phyloP scores from a whole-genome alignment of 2,888 invertebrate species.

The Drosophila acutilabella region DNA sequence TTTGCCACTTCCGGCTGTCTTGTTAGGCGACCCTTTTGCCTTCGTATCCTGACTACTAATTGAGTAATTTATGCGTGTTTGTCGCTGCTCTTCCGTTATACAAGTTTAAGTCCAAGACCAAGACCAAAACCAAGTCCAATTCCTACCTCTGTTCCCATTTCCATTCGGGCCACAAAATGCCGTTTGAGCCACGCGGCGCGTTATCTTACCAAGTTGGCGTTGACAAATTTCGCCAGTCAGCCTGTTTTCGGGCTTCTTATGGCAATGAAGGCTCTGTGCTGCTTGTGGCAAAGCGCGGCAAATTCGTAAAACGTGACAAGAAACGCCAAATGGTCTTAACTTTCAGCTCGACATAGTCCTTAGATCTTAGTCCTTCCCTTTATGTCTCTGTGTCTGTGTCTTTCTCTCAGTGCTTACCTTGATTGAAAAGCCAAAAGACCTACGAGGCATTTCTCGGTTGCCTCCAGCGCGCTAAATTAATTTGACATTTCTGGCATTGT shows the following conservation, averaged over 20 bases:
- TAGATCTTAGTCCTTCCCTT: slow-evolving; percentile 5
- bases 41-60: slow-evolving; percentile 69
- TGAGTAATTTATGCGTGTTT: slow-evolving; percentile 79
- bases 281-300: slow-evolving; percentile 42
- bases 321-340: slow-evolving; percentile 47
- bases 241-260: slow-evolving; percentile 35
- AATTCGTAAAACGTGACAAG: slow-evolving; percentile 77
- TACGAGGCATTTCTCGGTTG: slow-evolving; percentile 44
- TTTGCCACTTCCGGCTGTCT: slow-evolving; percentile 58
- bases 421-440: slow-evolving; percentile 71
- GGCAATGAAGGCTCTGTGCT: slow-evolving; percentile 8
- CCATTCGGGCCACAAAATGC: slow-evolving; percentile 33
- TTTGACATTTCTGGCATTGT: slow-evolving; percentile 71
- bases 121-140: slow-evolving; percentile 18
- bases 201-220: slow-evolving; percentile 56
- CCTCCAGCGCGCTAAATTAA: slow-evolving; percentile 70
- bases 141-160: slow-evolving; percentile 7
- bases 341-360: slow-evolving; percentile 12
- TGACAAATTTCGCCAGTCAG: slow-evolving; percentile 68
- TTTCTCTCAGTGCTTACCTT: slow-evolving; percentile 54
- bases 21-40: slow-evolving; percentile 48
- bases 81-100: slow-evolving; percentile 43
- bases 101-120: neutral
- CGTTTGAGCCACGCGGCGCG: slow-evolving; percentile 53
- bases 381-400: neutral